Conservation (phyloP, 2,888 invertebrate genomes). For the Caprella mutica region DNA sequence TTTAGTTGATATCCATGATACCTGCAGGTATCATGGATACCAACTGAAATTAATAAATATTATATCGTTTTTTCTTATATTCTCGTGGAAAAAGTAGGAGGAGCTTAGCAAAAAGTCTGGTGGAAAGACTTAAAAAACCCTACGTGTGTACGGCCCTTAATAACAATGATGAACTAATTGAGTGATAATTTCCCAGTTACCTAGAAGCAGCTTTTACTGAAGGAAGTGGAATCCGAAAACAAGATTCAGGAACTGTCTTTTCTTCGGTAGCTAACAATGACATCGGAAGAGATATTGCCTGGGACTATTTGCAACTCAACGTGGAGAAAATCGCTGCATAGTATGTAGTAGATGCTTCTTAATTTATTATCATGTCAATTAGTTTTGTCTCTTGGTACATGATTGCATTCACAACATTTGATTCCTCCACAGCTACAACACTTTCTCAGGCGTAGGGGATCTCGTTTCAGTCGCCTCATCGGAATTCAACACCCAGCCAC, state of each 20-base stretch:
- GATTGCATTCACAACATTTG: not conserved
- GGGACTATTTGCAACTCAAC: slow-evolving; percentile 62
- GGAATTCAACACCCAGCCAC: slow-evolving; percentile 3
- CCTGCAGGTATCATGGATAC: too few species aligned
- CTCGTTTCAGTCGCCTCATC: not conserved
- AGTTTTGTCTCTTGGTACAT: too few species aligned
- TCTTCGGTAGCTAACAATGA: slow-evolving; percentile 60
- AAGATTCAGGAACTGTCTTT: slow-evolving; percentile 66
- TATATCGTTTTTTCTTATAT: too few species aligned
- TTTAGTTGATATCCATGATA: too few species aligned
- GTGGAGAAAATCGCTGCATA: slow-evolving; percentile 46
- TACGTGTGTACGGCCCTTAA: too few species aligned
- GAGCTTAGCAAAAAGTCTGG: too few species aligned
- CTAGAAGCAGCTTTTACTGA: slow-evolving; percentile 60
- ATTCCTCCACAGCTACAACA: not conserved
- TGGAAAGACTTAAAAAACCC: too few species aligned
- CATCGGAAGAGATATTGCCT: slow-evolving; percentile 68
- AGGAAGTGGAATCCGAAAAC: slow-evolving; percentile 65
- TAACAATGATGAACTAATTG: too few species aligned
- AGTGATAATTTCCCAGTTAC: slow-evolving; percentile 47
- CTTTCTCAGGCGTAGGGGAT: not conserved
- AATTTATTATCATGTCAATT: too few species aligned
- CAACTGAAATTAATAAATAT: too few species aligned
- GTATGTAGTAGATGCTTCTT: slow-evolving; percentile 5
- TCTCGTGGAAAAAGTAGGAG: too few species aligned